Conservation (phyloP, 1,140 invertebrate genomes). For the Drosophila tristis region DNA sequence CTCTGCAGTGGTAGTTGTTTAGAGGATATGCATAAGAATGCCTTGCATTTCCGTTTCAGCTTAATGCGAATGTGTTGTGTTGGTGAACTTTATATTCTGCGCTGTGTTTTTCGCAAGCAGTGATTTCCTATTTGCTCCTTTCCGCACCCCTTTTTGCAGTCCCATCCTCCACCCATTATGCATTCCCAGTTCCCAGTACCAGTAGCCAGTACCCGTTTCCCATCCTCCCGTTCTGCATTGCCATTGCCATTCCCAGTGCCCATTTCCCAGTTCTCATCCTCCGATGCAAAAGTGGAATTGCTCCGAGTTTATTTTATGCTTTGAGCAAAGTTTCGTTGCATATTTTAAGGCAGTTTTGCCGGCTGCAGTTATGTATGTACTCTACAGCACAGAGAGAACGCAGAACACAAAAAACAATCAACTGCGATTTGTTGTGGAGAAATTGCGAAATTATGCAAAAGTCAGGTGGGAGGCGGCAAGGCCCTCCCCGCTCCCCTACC, state of each 20-base stretch:
- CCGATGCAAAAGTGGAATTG: slow-evolving; percentile 68
- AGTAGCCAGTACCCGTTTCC: neutral
- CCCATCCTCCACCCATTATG: neutral
- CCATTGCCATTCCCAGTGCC: slow-evolving; percentile 11
- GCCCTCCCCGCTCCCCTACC: slow-evolving; percentile 6
- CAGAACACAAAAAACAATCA: slow-evolving; percentile 71
- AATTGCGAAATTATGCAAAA: slow-evolving; percentile 80
- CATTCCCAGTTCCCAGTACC: slow-evolving; percentile 8
- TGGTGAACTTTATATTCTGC: slow-evolving; percentile 54
- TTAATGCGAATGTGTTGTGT: slow-evolving; percentile 62
- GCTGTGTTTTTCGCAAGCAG: slow-evolving; percentile 69
- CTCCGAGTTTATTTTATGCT: slow-evolving; percentile 79
- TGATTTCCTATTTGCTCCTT: slow-evolving; percentile 67
- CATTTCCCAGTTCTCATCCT: slow-evolving; percentile 23
- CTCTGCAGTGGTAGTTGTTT: slow-evolving; percentile 62
- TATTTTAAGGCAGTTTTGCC: slow-evolving; percentile 79
- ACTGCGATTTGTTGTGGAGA: slow-evolving; percentile 81
- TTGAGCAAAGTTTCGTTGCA: slow-evolving; percentile 82
- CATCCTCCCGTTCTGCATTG: neutral
- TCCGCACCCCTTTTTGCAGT: neutral
- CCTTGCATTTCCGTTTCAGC: slow-evolving; percentile 81
- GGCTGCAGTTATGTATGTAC: slow-evolving; percentile 69
- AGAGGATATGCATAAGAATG: slow-evolving; percentile 82
- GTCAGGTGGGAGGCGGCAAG: slow-evolving; percentile 17
- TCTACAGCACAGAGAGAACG: slow-evolving; percentile 7